Conservation (phyloP, 1,140 invertebrate genomes). For the Ylistrum balloti region DNA sequence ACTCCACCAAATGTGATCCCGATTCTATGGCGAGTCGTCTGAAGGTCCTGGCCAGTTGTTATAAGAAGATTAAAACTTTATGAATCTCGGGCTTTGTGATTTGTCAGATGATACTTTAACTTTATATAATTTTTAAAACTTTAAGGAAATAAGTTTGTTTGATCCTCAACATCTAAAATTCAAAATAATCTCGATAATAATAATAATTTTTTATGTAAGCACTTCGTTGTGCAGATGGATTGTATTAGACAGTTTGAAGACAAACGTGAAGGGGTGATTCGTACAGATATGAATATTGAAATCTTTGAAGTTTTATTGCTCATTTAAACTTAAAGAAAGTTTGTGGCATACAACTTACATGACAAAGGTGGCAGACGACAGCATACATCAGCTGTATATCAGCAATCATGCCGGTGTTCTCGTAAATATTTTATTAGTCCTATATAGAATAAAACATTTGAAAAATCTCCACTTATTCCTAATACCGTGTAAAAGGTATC, state of each 20-base stretch:
- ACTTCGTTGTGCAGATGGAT: not conserved
- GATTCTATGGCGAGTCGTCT: no score
- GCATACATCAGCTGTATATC: not conserved
- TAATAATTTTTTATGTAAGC: not conserved
- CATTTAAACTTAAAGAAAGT: not conserved
- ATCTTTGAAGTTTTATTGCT: conserved; percentile 35
- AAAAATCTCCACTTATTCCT: no score
- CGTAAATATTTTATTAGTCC: not conserved
- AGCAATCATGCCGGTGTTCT: not conserved
- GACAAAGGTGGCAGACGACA: not conserved
- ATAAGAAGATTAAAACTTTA: no score
- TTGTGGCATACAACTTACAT: not conserved
- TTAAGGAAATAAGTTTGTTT: not conserved
- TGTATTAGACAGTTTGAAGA: no score
- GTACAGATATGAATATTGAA: not conserved
- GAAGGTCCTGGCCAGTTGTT: no score
- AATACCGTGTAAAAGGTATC: no score
- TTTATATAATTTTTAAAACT: not conserved
- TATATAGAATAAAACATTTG: not conserved
- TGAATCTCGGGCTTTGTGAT: no score
- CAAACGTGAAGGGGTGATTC: no score
- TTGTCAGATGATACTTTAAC: not conserved
- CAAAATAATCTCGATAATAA: not conserved
- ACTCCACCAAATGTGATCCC: no score
- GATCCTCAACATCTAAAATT: not conserved